Base-by-base conservation (phyloP, 2,797 vertebrate species). In the Dallia pectoralis region DNA sequence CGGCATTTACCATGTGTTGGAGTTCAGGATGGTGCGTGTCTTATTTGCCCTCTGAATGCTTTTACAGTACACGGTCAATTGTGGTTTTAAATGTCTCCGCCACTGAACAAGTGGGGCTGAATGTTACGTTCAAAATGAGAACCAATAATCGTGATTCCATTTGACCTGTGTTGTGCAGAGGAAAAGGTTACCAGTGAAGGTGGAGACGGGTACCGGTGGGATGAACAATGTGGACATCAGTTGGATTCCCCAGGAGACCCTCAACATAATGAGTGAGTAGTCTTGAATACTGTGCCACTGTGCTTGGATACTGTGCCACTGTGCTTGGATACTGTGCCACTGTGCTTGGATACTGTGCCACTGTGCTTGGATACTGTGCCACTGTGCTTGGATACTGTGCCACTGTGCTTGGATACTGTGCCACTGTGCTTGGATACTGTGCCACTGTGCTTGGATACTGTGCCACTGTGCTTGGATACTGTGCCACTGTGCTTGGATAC, bases 161-260 rank as follows among this genome's bases (percentile, higher is more conserved):
- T 68, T 74, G 14, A 36, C 15, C 11, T 85, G 19, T 74, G 27
- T 71, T 80, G 53, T 88, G 56, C 88, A 94, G 93, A 93, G 85
- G 78, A 93, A 86, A 85, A 84, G 93, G 82, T 4, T 91, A 4
- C 30, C 90, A 4, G 81, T 88, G 76, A 93, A 93, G 84, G 83
- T 93, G 9, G 93, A 94, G 85, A 93, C 87, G 16, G 92, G 93
- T 40, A 93, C 93, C 0, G 77, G 81, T 19, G 90, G 90, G 1
- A 81, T 91, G 69, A 91, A 56, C 6, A 86, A 93, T 8, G 93
- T 93, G 77, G 93, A 94, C 85, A 93, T 94, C 85, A 93, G 93
- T 91, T 94, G 93, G 93, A 93, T 94, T 74, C 93, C 93, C 74
- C 91, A 92, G 87, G 93, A 94, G 85, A 93, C 93, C 49, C 92